Percentiles rank a stretch among this genome's conserved stretches.
phyloP scores from a whole-genome alignment of 2,888 invertebrate species.

The Margaritifera margaritifera region DNA sequence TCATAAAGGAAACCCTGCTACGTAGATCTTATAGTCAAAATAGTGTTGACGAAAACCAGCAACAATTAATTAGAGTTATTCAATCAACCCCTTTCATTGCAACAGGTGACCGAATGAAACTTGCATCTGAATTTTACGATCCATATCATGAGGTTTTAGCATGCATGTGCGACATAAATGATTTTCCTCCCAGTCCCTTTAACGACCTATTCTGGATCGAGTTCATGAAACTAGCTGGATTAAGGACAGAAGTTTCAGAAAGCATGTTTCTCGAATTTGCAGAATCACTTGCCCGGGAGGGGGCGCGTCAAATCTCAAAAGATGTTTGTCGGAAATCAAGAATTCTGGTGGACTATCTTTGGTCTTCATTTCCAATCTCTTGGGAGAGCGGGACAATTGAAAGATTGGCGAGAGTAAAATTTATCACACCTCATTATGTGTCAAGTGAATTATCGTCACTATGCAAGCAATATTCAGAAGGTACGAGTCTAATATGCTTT shows the following conservation, averaged over 20 bases:
- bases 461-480: background rate
- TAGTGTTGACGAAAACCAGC: background rate
- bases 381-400: slow-evolving; percentile 3
- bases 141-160: slow-evolving; percentile 11
- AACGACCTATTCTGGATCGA: slow-evolving; percentile 5
- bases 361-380: no score
- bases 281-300: slow-evolving; percentile 7
- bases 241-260: slow-evolving; percentile 18
- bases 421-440: background rate
- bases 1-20: background rate
- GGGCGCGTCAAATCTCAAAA: background rate
- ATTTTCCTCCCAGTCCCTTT: slow-evolving; percentile 22
- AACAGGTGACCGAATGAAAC: slow-evolving; percentile 4
- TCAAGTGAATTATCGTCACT: background rate
- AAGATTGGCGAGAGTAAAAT: background rate
- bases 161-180: slow-evolving; percentile 1
- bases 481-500: slow-evolving; percentile 1
- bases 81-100: slow-evolving; percentile 12
- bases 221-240: slow-evolving; percentile 25
- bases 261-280: slow-evolving; percentile 32
- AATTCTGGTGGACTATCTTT: slow-evolving; percentile 12
- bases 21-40: no score
- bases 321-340: slow-evolving; percentile 12
- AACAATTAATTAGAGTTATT: slow-evolving; percentile 2
- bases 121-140: slow-evolving; percentile 13